Percentiles rank a stretch among this genome's conserved stretches.
phyloP scores from a whole-genome alignment of 2,113 vertebrate species.

The Cyanistes caeruleus region DNA sequence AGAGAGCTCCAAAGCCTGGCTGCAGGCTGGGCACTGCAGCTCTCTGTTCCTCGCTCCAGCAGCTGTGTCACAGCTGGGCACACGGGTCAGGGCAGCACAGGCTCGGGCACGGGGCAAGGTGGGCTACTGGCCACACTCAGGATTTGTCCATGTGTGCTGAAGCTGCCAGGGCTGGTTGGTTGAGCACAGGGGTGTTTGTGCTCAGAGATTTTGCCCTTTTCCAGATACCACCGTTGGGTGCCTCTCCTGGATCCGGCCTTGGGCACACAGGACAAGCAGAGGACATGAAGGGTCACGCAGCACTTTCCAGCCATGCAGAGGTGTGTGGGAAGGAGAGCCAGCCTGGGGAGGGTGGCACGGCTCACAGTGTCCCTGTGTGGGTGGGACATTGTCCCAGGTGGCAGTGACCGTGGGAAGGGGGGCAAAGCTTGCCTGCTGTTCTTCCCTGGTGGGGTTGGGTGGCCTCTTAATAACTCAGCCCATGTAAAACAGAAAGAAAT shows the following conservation, averaged over 20 bases:
- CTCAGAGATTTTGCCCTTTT: neutral
- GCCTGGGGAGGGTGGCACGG: neutral
- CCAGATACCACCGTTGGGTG: neutral
- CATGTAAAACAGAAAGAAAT: neutral
- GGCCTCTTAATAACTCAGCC: neutral
- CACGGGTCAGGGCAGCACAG: rapidly evolving
- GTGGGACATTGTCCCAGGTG: neutral
- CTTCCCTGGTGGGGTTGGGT: rapidly evolving
- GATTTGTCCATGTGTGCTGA: rapidly evolving
- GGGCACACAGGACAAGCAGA: neutral
- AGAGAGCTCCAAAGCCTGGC: neutral
- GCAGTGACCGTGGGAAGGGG: neutral
- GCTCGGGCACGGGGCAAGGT: rapidly evolving
- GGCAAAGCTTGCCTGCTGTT: neutral
- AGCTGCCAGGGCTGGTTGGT: neutral
- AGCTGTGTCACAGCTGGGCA: rapidly evolving
- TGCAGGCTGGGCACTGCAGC: neutral
- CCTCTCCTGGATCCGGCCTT: neutral
- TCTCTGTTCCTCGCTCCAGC: neutral
- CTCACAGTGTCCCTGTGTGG: rapidly evolving
- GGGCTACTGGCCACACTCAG: rapidly evolving
- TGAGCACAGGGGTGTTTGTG: rapidly evolving
- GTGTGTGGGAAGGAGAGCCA: neutral
- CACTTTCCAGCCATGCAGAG: slow-evolving; percentile 15
- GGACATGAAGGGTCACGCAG: neutral